Evolutionary conservation across 2,888 invertebrate species (phyloP), one percentile per base, ranked within the genome.

Genomic region (Orthonevra nobilis): DNA sequence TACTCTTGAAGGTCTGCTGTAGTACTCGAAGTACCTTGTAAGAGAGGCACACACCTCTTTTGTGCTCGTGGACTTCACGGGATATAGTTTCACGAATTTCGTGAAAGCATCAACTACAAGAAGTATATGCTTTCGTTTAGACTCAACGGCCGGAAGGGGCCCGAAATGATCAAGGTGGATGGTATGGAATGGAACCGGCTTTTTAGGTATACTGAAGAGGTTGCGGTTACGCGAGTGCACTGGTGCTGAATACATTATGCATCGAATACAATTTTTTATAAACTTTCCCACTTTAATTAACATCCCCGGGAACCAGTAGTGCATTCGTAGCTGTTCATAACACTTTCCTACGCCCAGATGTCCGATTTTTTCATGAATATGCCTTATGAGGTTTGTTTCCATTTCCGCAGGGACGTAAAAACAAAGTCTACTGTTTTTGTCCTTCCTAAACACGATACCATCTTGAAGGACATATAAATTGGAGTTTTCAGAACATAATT

Each of bases 321-420:
- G 19, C 6, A 10, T 40, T 20, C 10, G 19, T 3, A 40, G 2
- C 20, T 40, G 19, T n/a, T 6, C 20, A 19, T 10, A 19, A 19
- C 19, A 40, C 20, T 40, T 40, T 3, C 20, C 40, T 3, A 10
- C 1, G 0, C n/a, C 40, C n/a, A 40, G 20, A 20, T 40, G 40
- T 1, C 40, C 40, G 0, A 40, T 40, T 40, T 40, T 40, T 2
- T 40, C 40, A 40, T 40, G 40, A 20, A 10, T 20, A 2, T 5
- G 19, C 17, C 40, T 17, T 40, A 40, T 40, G 9, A 42, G 23
- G 12, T 23, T 44, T 4, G 20, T 23, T 23, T 6, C 7, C 42
- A 44, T 20, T 40, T 40, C 40, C n/a, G 40, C 17, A 40, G 40
- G 40, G 19, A 40, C 20, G 19, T 19, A 40, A 40, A 40, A 19